These are phyloP conservation scores for Xenopus borealis DNA, from an alignment of 2,113 vertebrate species.

Conservation along the genomic window DNA sequence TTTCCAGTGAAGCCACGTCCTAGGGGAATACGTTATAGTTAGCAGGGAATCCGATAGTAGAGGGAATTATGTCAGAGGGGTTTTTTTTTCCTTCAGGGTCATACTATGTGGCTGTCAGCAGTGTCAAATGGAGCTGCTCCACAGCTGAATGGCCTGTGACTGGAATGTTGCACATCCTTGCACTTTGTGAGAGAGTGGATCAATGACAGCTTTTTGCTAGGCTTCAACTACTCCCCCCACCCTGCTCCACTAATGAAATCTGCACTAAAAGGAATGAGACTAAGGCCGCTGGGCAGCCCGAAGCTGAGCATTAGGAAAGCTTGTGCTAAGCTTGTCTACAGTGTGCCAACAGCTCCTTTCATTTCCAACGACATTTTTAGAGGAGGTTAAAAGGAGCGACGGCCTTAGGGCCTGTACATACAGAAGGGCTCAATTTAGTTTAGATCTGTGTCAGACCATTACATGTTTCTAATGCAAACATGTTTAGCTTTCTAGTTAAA, in stretches of 20 bases:
- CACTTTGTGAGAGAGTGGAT: constrained; percentile 64
- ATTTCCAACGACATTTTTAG: constrained; percentile 44
- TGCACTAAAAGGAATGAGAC: constrained; percentile 63
- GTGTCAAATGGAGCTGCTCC: constrained; percentile 66
- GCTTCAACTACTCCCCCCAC: constrained; percentile 63
- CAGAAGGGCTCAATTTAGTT: constrained; percentile 3
- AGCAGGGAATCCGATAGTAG: constrained; percentile 52
- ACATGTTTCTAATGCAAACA: constrained; percentile 1
- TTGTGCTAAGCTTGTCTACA: constrained; percentile 61
- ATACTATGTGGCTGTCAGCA: constrained; percentile 63
- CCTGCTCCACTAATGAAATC: constrained; percentile 71
- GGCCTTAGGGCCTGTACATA: constrained; percentile 27
- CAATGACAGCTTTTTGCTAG: constrained; percentile 68
- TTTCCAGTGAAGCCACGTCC: constrained; percentile 59
- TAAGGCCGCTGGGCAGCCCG: constrained; percentile 67
- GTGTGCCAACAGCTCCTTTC: constrained; percentile 30
- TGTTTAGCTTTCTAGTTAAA: not conserved
- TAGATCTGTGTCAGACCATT: constrained; percentile 13
- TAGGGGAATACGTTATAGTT: constrained; percentile 59
- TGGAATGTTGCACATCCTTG: constrained; percentile 60
- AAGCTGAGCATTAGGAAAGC: constrained; percentile 65
- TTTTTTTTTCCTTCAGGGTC: constrained; percentile 38
- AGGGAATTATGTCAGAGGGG: constrained; percentile 58
- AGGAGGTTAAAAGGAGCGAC: constrained; percentile 35
- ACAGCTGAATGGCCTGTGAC: constrained; percentile 68